Evolutionary conservation across 2,113 vertebrate genomes (phyloP).

Genomic region (Chascanopsetta lugubris): DNA sequence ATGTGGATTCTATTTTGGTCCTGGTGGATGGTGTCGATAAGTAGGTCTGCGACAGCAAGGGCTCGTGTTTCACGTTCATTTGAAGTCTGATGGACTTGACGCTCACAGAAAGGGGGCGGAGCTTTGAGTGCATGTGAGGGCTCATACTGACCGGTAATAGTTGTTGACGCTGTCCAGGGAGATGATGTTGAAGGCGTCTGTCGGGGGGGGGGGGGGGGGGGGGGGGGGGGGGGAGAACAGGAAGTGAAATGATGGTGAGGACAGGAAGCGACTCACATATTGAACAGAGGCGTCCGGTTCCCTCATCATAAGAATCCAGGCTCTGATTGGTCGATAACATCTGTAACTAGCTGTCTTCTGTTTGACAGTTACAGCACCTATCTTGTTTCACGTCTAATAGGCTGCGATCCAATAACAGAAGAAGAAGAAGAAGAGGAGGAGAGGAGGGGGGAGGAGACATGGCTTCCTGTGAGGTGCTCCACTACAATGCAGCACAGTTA

Average conservation of each 20-base stretch:
- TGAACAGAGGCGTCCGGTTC: constrained; percentile 12
- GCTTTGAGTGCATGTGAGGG: no score
- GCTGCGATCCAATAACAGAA: constrained; percentile 39
- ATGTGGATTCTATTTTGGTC: constrained; percentile 48
- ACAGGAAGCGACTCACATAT: not conserved
- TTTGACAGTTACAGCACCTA: constrained; percentile 15
- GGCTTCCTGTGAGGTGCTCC: constrained; percentile 43
- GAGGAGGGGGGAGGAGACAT: not conserved
- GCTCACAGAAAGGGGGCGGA: no score
- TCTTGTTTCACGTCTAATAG: constrained; percentile 60
- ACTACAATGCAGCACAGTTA: constrained; percentile 13
- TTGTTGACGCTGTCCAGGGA: constrained; percentile 88
- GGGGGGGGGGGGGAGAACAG: no score
- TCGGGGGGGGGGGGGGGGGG: no score
- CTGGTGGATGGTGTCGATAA: constrained; percentile 36
- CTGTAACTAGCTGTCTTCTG: constrained; percentile 16
- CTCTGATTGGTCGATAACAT: no score
- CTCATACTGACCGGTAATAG: constrained; percentile 92
- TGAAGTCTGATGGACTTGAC: constrained; percentile 10
- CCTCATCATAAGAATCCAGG: not conserved
- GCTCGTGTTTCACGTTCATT: constrained; percentile 32
- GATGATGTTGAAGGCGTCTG: constrained; percentile 96
- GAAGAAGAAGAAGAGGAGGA: not conserved
- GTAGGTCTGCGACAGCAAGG: constrained; percentile 24
- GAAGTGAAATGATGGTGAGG: constrained; percentile 42